phyloP scores from a whole-genome alignment of 2,888 invertebrate genomes.

The Teleogryllus oceanicus region DNA sequence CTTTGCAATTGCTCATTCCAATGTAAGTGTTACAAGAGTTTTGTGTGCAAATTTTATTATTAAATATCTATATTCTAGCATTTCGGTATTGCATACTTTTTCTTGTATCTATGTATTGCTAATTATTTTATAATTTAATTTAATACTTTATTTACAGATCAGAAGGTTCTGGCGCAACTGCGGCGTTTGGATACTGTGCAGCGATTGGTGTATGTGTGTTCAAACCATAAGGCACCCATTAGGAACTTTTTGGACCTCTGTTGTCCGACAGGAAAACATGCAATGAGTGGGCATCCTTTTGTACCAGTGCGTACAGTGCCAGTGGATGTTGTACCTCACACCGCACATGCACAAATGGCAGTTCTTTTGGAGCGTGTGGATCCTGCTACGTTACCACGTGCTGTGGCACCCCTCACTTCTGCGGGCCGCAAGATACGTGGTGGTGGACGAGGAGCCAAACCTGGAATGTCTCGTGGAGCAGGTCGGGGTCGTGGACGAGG shows the following conservation, averaged over 20 bases:
- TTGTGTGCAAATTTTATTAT: too few species aligned
- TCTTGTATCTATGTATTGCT: not conserved
- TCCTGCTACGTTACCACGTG: constrained; percentile 39
- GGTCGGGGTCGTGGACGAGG: constrained; percentile 30
- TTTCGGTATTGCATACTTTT: not conserved
- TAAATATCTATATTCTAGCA: too few species aligned
- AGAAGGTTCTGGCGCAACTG: constrained; percentile 48
- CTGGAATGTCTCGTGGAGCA: not conserved
- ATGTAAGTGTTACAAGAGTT: too few species aligned
- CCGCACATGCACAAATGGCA: constrained; percentile 58
- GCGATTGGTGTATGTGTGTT: constrained; percentile 57
- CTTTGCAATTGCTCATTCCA: too few species aligned
- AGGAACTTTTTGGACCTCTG: constrained; percentile 54
- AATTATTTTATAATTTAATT: not conserved
- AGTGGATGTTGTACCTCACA: constrained; percentile 61
- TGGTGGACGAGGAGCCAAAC: constrained; percentile 28
- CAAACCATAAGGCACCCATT: constrained; percentile 52
- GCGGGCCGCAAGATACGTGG: constrained; percentile 29
- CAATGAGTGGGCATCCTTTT: constrained; percentile 55
- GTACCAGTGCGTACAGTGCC: constrained; percentile 52
- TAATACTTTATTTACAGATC: constrained; percentile 40
- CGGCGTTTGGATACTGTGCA: constrained; percentile 49
- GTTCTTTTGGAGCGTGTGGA: constrained; percentile 49
- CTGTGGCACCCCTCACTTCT: constrained; percentile 38
- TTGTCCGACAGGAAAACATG: constrained; percentile 42